Conservation (phyloP, 2,888 invertebrate species). For the Drosophila pseudotalamancana region DNA sequence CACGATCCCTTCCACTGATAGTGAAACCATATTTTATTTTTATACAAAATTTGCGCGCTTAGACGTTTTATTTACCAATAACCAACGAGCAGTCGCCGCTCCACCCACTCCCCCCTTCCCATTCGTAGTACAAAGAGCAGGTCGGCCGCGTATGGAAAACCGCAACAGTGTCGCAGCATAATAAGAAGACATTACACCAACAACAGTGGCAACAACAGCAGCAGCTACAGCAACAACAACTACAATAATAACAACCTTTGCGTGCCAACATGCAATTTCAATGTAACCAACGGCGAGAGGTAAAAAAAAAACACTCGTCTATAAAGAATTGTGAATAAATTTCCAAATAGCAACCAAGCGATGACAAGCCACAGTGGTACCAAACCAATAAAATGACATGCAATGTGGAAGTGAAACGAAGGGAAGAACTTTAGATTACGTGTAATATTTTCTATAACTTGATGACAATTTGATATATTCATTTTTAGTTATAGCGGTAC, state of each 20-base stretch:
- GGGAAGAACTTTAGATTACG: too few relatives aligned
- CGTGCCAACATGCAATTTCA: slow-evolving; percentile 84
- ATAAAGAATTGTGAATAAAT: slow-evolving; percentile 75
- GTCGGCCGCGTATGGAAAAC: slow-evolving; percentile 38
- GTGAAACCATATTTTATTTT: slow-evolving; percentile 74
- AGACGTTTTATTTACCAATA: slow-evolving; percentile 78
- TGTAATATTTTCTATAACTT: too few relatives aligned
- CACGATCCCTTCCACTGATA: slow-evolving; percentile 77
- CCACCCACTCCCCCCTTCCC: slow-evolving; percentile 6
- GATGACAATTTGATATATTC: too few relatives aligned
- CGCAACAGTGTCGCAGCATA: slow-evolving; percentile 76
- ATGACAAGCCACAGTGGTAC: slow-evolving; percentile 47
- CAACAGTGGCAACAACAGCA: slow-evolving; percentile 56
- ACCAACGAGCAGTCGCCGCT: slow-evolving; percentile 50
- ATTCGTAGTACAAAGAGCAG: background rate
- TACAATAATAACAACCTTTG: slow-evolving; percentile 66
- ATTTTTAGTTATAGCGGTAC: too few relatives aligned
- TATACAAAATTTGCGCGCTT: slow-evolving; percentile 70
- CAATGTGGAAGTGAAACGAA: background rate
- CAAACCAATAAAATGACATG: background rate
- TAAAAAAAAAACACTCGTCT: slow-evolving; percentile 55
- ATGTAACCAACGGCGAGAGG: slow-evolving; percentile 58
- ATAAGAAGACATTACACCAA: slow-evolving; percentile 77
- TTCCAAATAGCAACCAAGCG: slow-evolving; percentile 64
- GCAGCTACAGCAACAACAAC: slow-evolving; percentile 31